Evolutionary conservation across 23 tunicate species (phyloP).

Genomic region (Trididemnum nubilum): DNA sequence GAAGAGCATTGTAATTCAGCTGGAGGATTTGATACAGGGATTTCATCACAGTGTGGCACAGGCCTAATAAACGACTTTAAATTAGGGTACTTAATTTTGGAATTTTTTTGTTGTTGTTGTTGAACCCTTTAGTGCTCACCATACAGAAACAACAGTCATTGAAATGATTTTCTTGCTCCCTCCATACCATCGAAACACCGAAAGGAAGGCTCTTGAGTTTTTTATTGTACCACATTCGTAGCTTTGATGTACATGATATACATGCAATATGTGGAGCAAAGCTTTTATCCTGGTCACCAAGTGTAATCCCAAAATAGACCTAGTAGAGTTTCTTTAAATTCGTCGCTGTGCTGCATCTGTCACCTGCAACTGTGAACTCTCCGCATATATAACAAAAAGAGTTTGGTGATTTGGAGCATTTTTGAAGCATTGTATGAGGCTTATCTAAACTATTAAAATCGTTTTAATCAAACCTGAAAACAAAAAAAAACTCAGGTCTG

Average conservation of each 20-base stretch:
- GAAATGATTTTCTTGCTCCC: slow-evolving; percentile 37
- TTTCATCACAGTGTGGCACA: slow-evolving; percentile 25
- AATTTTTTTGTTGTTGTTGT: neutral
- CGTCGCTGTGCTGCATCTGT: slow-evolving; percentile 15
- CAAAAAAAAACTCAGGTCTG: slow-evolving; percentile 26
- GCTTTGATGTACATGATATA: slow-evolving; percentile 24
- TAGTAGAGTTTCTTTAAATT: slow-evolving; percentile 12
- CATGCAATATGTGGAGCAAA: slow-evolving; percentile 32
- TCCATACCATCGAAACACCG: slow-evolving; percentile 32
- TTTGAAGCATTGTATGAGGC: slow-evolving; percentile 29
- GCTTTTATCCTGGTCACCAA: slow-evolving; percentile 40
- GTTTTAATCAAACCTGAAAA: slow-evolving; percentile 1
- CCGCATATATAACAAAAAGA: slow-evolving; percentile 28
- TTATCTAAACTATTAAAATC: slow-evolving; percentile 23
- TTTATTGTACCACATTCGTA: slow-evolving; percentile 24
- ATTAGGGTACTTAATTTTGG: slow-evolving; percentile 21
- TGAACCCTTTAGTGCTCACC: neutral
- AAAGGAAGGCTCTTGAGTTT: slow-evolving; percentile 33
- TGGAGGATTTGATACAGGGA: slow-evolving; percentile 31
- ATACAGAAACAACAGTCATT: slow-evolving; percentile 23
- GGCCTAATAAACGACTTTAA: slow-evolving; percentile 25
- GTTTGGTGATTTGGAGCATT: slow-evolving; percentile 30
- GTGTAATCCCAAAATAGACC: slow-evolving; percentile 29
- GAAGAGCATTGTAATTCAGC: slow-evolving; percentile 10
- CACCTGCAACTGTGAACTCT: slow-evolving; percentile 42